Percentiles rank a stretch among this genome's conserved stretches.
Conservation (phyloP, 35 echinoderm and acorn worm species). For the Strongylocentrotus purpuratus region DNA sequence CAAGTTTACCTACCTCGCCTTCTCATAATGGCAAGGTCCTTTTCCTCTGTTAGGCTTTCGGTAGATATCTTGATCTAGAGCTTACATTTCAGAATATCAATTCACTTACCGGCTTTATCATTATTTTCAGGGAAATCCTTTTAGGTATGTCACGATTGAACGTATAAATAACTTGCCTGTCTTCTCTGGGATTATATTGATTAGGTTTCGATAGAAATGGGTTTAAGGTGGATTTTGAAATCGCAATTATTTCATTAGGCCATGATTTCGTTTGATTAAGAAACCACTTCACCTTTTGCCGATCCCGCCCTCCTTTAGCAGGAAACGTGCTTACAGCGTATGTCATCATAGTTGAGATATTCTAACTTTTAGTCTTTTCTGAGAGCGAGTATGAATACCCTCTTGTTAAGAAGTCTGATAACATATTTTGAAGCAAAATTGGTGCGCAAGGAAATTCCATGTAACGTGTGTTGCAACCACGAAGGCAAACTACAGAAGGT, state of each 20-base stretch:
- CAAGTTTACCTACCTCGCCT: too few species aligned
- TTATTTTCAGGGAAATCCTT: background rate
- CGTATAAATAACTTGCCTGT: background rate
- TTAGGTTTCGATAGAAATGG: background rate
- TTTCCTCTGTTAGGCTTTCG: background rate
- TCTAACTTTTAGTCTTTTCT: too few species aligned
- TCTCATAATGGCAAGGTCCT: background rate
- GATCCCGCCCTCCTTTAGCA: background rate
- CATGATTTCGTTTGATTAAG: background rate
- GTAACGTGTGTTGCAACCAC: too few species aligned
- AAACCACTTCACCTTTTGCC: background rate
- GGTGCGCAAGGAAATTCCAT: too few species aligned
- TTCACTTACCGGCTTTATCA: conserved; percentile 10
- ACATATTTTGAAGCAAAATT: too few species aligned
- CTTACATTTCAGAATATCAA: background rate
- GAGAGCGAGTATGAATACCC: too few species aligned
- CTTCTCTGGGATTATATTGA: background rate
- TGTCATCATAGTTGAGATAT: background rate
- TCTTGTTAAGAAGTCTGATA: too few species aligned
- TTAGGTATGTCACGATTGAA: background rate
- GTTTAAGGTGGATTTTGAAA: background rate
- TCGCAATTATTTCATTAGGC: background rate
- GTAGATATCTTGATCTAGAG: background rate
- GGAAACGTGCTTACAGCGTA: background rate
- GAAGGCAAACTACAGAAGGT: too few species aligned